Percentiles rank a stretch among this genome's conserved stretches.
Evolutionary conservation across 2,888 invertebrate genomes (phyloP).

Genomic region (Leuctra nigra): DNA sequence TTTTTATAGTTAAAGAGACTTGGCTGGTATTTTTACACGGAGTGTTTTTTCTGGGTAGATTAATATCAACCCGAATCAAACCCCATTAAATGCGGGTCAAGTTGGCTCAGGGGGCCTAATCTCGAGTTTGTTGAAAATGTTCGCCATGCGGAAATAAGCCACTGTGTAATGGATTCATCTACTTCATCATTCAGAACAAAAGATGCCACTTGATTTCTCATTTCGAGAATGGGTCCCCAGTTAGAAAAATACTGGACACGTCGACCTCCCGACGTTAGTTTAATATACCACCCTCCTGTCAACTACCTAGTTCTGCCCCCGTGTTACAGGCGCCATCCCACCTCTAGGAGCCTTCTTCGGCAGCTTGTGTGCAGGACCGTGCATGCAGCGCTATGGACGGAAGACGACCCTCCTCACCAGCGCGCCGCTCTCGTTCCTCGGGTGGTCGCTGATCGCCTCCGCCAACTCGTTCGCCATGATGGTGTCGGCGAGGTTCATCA

Average conservation of each 20-base stretch:
- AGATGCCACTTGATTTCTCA: no score
- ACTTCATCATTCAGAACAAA: no score
- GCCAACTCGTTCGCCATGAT: constrained; percentile 44
- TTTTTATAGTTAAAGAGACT: no score
- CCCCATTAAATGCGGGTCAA: no score
- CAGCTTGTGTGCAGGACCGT: constrained; percentile 47
- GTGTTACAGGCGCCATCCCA: constrained; percentile 45
- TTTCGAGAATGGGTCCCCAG: background rate
- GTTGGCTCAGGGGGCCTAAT: no score
- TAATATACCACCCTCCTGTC: background rate
- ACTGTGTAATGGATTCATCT: background rate
- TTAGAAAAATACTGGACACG: background rate
- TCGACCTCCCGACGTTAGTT: background rate
- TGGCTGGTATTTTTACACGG: no score
- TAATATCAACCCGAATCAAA: no score
- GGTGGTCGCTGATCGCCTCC: constrained; percentile 52
- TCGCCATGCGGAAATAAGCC: background rate
- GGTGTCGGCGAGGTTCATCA: constrained; percentile 48
- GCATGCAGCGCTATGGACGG: constrained; percentile 50
- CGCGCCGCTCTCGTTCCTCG: constrained; percentile 45
- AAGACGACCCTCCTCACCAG: constrained; percentile 46
- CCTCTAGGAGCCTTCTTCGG: constrained; percentile 52
- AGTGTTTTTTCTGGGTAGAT: no score
- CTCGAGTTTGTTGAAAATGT: no score
- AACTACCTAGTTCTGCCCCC: background rate